Conservation (phyloP, 2,797 vertebrate species). For the Sorex maritimensis region DNA sequence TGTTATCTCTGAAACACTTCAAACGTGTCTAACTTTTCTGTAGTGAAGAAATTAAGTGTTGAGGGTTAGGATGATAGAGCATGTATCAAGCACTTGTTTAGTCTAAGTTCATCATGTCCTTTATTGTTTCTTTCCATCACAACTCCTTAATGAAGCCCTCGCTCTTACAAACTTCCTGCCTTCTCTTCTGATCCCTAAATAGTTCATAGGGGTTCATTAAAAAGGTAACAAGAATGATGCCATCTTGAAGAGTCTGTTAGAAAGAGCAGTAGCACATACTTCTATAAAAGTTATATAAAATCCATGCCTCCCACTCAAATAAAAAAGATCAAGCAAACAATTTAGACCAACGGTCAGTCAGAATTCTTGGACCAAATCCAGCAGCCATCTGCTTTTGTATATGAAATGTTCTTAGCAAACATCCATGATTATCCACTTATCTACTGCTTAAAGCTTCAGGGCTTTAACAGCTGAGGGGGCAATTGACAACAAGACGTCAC, state of each 20-base stretch:
- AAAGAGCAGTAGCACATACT: neutral
- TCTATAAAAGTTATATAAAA: slow-evolving; percentile 1
- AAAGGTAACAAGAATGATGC: neutral
- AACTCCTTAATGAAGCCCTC: neutral
- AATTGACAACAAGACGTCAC: neutral
- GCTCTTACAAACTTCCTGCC: neutral
- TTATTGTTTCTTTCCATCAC: too few species aligned
- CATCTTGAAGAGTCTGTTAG: neutral
- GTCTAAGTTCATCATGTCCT: too few species aligned
- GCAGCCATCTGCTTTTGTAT: neutral
- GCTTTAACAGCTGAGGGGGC: neutral
- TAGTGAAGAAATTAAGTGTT: neutral
- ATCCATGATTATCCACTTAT: neutral
- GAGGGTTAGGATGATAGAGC: too few species aligned
- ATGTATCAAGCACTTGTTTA: neutral
- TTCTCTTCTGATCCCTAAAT: neutral
- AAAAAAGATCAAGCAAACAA: neutral
- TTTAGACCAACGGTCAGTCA: neutral
- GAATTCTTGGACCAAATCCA: neutral
- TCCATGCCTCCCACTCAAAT: neutral
- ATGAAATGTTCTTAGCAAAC: slow-evolving; percentile 30
- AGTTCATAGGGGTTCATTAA: neutral
- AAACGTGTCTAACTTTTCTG: neutral
- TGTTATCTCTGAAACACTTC: neutral
- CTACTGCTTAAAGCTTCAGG: neutral